Percentiles rank a stretch among this genome's conserved stretches.
Conservation (phyloP, 2,113 vertebrate species). For the Campylorhamphus procurvoides region DNA sequence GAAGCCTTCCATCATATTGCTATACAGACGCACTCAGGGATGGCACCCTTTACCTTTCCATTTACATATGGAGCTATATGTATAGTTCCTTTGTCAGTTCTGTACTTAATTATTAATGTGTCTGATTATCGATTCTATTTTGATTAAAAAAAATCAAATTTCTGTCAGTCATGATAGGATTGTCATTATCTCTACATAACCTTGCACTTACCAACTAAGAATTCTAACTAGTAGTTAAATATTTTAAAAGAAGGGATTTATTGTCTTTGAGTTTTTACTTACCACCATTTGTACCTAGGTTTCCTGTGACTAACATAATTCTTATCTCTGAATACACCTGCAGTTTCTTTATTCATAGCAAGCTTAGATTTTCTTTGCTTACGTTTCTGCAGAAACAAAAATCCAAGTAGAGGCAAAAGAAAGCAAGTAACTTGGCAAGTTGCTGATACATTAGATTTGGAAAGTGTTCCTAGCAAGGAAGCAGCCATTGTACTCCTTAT, state of each 20-base stretch:
- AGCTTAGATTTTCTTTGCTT: not conserved
- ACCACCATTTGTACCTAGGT: not conserved
- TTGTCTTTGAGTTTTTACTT: not conserved
- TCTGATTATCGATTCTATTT: not conserved
- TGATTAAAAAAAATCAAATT: not conserved
- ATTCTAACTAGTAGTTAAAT: not conserved
- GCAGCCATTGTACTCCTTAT: not conserved
- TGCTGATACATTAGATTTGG: not conserved
- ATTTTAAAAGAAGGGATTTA: rapidly evolving
- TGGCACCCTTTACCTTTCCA: not conserved
- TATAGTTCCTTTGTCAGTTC: not conserved
- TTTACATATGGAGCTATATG: not conserved
- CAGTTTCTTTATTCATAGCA: not conserved
- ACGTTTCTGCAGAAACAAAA: not conserved
- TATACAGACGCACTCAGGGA: not conserved
- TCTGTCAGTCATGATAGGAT: not conserved
- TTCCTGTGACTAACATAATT: not conserved
- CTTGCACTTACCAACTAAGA: not conserved
- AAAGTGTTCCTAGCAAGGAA: not conserved
- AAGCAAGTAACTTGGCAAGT: not conserved
- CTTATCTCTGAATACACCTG: not conserved
- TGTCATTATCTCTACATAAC: not conserved
- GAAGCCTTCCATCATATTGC: not conserved
- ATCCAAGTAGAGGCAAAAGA: not conserved
- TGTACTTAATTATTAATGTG: not conserved